phyloP scores from a whole-genome alignment of 2,888 invertebrate genomes.

The Plebejus anna region DNA sequence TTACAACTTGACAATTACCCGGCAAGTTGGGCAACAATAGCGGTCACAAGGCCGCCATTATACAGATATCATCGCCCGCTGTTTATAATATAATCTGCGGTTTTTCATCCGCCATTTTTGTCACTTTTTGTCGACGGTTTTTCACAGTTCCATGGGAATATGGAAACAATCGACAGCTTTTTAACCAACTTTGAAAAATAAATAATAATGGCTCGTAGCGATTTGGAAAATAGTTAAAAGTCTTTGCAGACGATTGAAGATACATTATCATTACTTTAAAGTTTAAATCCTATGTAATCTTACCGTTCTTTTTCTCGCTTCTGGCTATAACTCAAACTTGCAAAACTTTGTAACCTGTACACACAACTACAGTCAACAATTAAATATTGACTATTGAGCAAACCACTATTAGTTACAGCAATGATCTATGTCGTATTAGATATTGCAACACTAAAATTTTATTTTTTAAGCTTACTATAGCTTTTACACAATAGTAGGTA shows the following conservation, averaged over 20 bases:
- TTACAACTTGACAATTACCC: conserved; percentile 33
- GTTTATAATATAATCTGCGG: conserved; percentile 37
- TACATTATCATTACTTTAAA: too few relatives aligned
- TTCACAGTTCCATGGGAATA: background rate
- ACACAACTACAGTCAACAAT: background rate
- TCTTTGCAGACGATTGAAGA: too few relatives aligned
- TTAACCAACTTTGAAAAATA: background rate
- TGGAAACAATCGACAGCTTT: background rate
- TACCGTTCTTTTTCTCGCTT: too few relatives aligned
- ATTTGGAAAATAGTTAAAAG: too few relatives aligned
- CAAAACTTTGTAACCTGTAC: background rate
- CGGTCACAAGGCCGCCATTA: conserved; percentile 56
- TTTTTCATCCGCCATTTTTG: conserved; percentile 18
- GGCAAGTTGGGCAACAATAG: conserved; percentile 64
- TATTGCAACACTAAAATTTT: background rate
- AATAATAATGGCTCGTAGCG: too few relatives aligned
- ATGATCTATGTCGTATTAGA: background rate
- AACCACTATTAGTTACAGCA: background rate
- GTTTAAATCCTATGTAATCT: too few relatives aligned
- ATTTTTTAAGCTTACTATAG: background rate
- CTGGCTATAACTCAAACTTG: background rate
- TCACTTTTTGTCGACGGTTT: background rate
- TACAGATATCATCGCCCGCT: conserved; percentile 49
- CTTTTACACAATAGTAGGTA: background rate
- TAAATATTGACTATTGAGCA: background rate